Percentiles rank a stretch among this genome's conserved stretches.
Conservation (phyloP, 2,797 vertebrate species). For the Pogoniulus pusillus region DNA sequence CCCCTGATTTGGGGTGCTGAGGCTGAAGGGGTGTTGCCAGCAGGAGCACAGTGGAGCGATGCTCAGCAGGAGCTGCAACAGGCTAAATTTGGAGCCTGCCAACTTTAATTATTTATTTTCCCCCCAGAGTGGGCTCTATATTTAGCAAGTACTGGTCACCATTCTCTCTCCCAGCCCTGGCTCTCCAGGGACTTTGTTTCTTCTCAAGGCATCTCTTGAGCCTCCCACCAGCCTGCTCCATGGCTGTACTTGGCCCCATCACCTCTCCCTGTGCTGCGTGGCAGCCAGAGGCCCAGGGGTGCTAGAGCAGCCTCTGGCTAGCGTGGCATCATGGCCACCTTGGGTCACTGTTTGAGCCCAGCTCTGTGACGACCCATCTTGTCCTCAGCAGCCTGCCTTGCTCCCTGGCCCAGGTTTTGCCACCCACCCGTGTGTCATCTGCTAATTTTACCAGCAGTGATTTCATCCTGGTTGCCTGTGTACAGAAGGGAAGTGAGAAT, state of each 20-base stretch:
- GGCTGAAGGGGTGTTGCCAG: background rate
- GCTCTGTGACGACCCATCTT: background rate
- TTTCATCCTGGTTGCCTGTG: background rate
- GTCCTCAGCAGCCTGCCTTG: background rate
- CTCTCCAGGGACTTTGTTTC: background rate
- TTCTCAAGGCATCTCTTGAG: background rate
- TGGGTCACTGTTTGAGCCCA: accelerated
- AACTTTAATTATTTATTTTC: background rate
- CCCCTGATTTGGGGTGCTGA: accelerated
- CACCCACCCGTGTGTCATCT: background rate
- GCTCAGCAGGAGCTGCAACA: background rate
- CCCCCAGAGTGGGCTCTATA: slow-evolving; percentile 6
- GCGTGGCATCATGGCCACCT: accelerated
- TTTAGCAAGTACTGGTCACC: background rate
- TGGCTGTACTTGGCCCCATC: accelerated
- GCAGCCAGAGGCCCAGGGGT: background rate
- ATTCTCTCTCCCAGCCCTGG: background rate
- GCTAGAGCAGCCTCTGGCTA: accelerated
- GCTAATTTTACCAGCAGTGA: slow-evolving; percentile 50
- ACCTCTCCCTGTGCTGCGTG: accelerated
- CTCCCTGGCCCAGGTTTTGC: background rate
- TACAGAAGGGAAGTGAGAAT: background rate
- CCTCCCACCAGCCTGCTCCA: background rate
- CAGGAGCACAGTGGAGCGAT: accelerated
- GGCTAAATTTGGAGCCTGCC: slow-evolving; percentile 44